Evolutionary conservation across 1,140 invertebrate genomes (phyloP).

Genomic region (Calephelis nemesis): DNA sequence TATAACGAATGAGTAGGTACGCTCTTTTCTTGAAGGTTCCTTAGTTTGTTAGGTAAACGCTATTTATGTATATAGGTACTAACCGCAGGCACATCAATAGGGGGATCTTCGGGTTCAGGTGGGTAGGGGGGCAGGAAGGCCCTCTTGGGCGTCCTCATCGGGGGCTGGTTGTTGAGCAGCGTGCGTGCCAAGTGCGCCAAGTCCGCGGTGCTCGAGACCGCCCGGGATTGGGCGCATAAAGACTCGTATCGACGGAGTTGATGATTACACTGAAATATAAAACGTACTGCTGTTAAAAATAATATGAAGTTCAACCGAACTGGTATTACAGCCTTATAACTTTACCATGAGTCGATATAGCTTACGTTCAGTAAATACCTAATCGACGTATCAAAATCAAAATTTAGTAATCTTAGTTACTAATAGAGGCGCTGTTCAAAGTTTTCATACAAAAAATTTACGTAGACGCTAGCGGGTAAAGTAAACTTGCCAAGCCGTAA

Average conservation of each 20-base stretch:
- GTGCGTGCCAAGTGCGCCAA: conserved; percentile 86
- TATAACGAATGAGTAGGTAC: too few relatives aligned
- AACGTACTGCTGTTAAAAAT: not conserved
- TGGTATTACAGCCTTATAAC: not conserved
- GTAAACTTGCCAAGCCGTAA: too few relatives aligned
- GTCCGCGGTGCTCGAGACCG: conserved; percentile 85
- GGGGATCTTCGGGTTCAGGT: conserved; percentile 69
- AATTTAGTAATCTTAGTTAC: too few relatives aligned
- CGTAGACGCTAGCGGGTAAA: too few relatives aligned
- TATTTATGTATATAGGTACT: conserved; percentile 7
- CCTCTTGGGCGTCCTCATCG: conserved; percentile 80
- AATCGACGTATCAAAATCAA: too few relatives aligned
- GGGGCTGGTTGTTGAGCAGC: conserved; percentile 80
- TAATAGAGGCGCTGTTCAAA: too few relatives aligned
- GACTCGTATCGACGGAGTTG: conserved; percentile 88
- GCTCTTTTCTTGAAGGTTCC: too few relatives aligned
- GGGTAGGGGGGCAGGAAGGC: conserved; percentile 85
- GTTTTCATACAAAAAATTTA: too few relatives aligned
- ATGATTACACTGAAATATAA: conserved; percentile 83
- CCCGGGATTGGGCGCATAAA: conserved; percentile 84
- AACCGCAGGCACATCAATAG: conserved; percentile 67
- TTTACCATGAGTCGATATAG: not conserved
- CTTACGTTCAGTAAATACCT: too few relatives aligned
- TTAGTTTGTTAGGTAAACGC: too few relatives aligned
- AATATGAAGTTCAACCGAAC: not conserved